A percentile compares a stretch with the other conserved stretches of the same genome.
Conservation (phyloP, 2,113 vertebrate species). For the Saccopteryx leptura region DNA sequence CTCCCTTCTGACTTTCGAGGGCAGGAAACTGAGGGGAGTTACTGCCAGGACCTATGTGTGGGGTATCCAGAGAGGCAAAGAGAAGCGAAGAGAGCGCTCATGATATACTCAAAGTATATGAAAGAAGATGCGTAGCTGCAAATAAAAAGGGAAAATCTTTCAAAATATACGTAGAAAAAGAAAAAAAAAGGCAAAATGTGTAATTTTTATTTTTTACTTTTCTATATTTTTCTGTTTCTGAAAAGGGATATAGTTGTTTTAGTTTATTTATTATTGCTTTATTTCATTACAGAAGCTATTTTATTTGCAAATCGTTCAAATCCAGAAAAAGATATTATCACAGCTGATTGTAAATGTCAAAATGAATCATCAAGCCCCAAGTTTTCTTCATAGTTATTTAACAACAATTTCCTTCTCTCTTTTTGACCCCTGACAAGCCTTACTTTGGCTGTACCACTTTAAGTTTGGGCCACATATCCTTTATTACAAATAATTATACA, state of each 20-base stretch:
- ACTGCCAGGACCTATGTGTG: neutral
- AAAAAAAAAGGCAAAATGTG: neutral
- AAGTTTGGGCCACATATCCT: neutral
- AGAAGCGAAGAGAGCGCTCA: neutral
- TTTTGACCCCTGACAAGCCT: neutral
- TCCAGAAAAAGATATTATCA: neutral
- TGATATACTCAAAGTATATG: neutral
- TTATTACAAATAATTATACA: neutral
- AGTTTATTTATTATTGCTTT: conserved; percentile 40
- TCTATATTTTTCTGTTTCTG: neutral
- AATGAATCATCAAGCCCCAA: neutral
- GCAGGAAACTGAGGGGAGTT: neutral
- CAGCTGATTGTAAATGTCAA: conserved; percentile 38
- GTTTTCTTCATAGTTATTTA: neutral
- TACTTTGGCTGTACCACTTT: neutral
- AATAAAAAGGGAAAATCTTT: neutral
- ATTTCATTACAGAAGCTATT: conserved; percentile 37
- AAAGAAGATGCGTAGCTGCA: neutral
- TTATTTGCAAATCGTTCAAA: conserved; percentile 50
- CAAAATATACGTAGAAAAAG: neutral
- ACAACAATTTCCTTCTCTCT: neutral
- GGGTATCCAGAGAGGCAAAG: neutral
- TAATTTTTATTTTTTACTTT: neutral
- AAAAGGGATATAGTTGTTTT: neutral
- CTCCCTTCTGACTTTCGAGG: neutral